Conservation (phyloP, 2,113 vertebrate species). For the Hippocampus mohnikei region DNA sequence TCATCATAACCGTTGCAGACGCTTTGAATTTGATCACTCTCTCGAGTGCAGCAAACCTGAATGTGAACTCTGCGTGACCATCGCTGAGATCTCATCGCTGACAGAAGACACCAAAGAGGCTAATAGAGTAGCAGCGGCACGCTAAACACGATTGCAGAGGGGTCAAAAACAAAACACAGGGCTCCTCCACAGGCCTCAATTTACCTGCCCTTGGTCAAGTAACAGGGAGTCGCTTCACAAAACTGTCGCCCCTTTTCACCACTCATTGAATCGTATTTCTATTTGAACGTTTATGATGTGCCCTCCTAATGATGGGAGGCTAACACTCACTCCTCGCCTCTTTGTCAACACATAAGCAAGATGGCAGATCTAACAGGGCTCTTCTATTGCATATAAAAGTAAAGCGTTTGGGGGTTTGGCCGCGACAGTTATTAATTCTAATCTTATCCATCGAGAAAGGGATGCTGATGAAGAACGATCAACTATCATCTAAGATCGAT, state of each 20-base stretch:
- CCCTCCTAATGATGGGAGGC: not conserved
- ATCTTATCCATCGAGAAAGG: not conserved
- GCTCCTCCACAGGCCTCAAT: constrained; percentile 3
- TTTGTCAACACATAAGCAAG: not conserved
- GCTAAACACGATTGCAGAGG: constrained; percentile 26
- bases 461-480: not conserved
- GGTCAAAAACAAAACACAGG: constrained; percentile 18
- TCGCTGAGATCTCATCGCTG: constrained; percentile 22
- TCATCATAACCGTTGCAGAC: not conserved
- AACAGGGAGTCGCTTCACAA: not conserved
- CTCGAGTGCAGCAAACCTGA: constrained; percentile 26
- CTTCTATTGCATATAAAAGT: not conserved
- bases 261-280: not conserved
- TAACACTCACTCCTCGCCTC: not conserved
- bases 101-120: constrained; percentile 9
- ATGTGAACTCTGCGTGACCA: constrained; percentile 15
- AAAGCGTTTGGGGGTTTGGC: not conserved
- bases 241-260: not conserved
- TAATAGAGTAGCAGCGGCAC: constrained; percentile 41
- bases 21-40: constrained; percentile 7
- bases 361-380: not conserved
- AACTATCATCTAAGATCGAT: not conserved
- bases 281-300: not conserved
- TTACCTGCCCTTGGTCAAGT: constrained; percentile 14
- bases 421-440: not conserved